Evolutionary conservation across 2,113 vertebrate genomes (phyloP).

Genomic region (Perccottus glenii): DNA sequence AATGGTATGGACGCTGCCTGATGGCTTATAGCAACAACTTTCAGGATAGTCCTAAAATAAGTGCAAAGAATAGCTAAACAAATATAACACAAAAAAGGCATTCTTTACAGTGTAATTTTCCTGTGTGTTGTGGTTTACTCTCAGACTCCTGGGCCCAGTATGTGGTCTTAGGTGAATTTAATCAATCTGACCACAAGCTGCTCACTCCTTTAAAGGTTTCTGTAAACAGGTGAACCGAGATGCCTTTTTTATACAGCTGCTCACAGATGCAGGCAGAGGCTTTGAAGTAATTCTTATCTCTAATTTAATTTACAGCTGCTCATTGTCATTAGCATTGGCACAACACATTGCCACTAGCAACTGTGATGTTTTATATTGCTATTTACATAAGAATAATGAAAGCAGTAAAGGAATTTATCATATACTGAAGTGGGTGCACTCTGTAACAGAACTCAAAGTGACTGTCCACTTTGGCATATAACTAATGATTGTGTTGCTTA

Average conservation of each 20-base stretch:
- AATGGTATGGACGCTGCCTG: no score
- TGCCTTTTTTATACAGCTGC: constrained; percentile 12
- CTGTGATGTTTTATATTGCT: constrained; percentile 40
- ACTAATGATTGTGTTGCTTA: not conserved
- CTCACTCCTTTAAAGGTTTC: constrained; percentile 5
- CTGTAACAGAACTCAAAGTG: constrained; percentile 23
- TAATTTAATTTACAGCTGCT: constrained; percentile 25
- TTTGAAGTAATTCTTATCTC: not conserved
- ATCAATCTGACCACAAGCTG: constrained; percentile 20
- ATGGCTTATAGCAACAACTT: constrained; percentile 1
- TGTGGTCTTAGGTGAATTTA: constrained; percentile 11
- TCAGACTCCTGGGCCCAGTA: constrained; percentile 3
- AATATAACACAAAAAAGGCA: constrained; percentile 17
- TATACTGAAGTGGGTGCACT: constrained; percentile 15
- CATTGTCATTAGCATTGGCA: constrained; percentile 15
- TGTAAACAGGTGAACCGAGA: constrained; percentile 3
- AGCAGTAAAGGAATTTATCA: constrained; percentile 23
- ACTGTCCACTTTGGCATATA: constrained; percentile 1
- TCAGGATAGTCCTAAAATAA: constrained; percentile 12
- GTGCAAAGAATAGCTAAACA: not conserved
- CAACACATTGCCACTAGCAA: constrained; percentile 26
- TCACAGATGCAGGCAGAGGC: constrained; percentile 22
- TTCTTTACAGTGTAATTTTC: constrained; percentile 8
- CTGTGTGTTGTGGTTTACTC: constrained; percentile 10
- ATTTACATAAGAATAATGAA: constrained; percentile 44